Conservation (phyloP, 1,140 invertebrate species). For the Drosophila pruinosa region DNA sequence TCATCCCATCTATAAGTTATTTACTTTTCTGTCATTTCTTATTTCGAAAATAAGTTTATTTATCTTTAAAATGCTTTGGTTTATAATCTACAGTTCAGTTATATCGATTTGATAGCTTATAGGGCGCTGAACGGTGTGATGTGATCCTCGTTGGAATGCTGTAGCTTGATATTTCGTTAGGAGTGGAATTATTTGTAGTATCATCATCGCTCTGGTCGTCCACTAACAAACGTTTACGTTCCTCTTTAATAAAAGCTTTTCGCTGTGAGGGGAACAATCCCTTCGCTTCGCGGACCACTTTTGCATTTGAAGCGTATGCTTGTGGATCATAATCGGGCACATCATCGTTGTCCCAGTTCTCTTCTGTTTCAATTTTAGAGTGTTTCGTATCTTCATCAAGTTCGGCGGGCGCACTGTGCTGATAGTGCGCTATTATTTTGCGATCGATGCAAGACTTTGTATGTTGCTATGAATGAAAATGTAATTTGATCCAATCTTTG, state of each 20-base stretch:
- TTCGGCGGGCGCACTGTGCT: slow-evolving; percentile 32
- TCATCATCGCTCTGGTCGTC: slow-evolving; percentile 36
- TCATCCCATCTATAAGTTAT: no score
- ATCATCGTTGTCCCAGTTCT: slow-evolving; percentile 66
- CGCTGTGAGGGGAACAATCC: slow-evolving; percentile 58
- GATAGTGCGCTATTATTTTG: slow-evolving; percentile 66
- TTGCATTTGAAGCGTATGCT: slow-evolving; percentile 48
- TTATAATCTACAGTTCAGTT: neutral
- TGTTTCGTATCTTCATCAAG: slow-evolving; percentile 50
- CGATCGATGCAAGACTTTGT: slow-evolving; percentile 58
- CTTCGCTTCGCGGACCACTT: slow-evolving; percentile 52
- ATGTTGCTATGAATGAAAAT: slow-evolving; percentile 35
- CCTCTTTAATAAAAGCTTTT: slow-evolving; percentile 60
- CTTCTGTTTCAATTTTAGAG: slow-evolving; percentile 54
- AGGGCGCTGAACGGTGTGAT: slow-evolving; percentile 8
- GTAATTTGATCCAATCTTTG: neutral
- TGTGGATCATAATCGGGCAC: slow-evolving; percentile 54
- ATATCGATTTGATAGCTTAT: slow-evolving; percentile 2
- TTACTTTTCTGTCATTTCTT: neutral
- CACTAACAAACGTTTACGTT: slow-evolving; percentile 45
- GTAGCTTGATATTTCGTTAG: no score
- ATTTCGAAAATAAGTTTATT: neutral
- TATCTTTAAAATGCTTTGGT: neutral
- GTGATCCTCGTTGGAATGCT: neutral
- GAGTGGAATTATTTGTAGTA: neutral